Base-by-base conservation (phyloP, 2,113 vertebrate genomes). In the Phyllopteryx taeniolatus region DNA sequence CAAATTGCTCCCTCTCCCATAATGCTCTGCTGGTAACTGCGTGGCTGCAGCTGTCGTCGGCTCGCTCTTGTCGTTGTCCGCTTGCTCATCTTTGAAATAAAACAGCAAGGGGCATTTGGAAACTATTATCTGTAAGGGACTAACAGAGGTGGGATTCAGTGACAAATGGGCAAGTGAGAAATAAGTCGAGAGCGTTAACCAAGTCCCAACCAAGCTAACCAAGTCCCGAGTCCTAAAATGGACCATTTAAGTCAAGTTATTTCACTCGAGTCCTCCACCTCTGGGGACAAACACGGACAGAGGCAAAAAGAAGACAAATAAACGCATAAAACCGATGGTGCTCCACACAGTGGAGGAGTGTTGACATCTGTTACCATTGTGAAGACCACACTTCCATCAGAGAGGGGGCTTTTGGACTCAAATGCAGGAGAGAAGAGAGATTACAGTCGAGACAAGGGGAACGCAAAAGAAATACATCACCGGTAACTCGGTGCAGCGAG, bases 1-100 rank as follows among this genome's bases (percentile, higher is more conserved):
- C 76, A 88, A 90, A 86, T 86, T 82, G 84, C 88, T 89, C 89
- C 86, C 86, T 68, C 80, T 75, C 85, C 86, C 85, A 87, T 82
- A 84, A 90, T 85, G 83, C 75, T 80, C 73, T 0, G 63, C 79
- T 82, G 49, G 72, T 83, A 85, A 81, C 79, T 68, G 79, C 71
- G 62, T 65, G 67, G 65, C 70, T 64, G 74, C 74, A 42, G 68
- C 54, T 75, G 73, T 64, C 68, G 22, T 66, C 31, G 54, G 64
- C 75, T 68, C 46, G 44, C 56, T 59, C 46, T 19, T 19, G 5
- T 51, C 7, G 49, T 51, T 19, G 17, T 53, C 22, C 66, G 31
- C 33, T 33, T 67, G 49, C 60, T 72, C 71, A 46, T 11, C 53
- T 44, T 75, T 75, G 39, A 56, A 77, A 60, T 70, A 67, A 79